Percentiles rank a stretch among this genome's conserved stretches.
Evolutionary conservation across 2,113 vertebrate species (phyloP).

Genomic region (Furnarius figulus): DNA sequence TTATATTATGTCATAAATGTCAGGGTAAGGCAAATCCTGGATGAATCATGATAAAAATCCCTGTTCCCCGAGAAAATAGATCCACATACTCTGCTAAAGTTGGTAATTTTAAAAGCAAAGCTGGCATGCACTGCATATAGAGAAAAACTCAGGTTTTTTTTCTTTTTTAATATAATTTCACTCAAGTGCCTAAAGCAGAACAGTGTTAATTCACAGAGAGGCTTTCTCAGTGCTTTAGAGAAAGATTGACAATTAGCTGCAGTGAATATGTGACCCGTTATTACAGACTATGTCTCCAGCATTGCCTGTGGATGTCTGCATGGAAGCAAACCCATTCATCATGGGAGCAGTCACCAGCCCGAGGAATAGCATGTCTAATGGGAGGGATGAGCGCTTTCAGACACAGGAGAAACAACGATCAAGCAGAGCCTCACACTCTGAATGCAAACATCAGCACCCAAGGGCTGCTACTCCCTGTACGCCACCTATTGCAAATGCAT

Average conservation of each 20-base stretch:
- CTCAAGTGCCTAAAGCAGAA: slow-evolving; percentile 70
- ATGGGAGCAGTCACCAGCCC: slow-evolving; percentile 35
- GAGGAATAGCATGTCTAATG: not conserved
- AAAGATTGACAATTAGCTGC: slow-evolving; percentile 68
- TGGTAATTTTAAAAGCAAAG: slow-evolving; percentile 76
- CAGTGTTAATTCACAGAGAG: slow-evolving; percentile 73
- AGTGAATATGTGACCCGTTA: slow-evolving; percentile 52
- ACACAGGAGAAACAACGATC: not conserved
- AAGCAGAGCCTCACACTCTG: not conserved
- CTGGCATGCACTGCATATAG: slow-evolving; percentile 72
- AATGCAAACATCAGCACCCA: slow-evolving; percentile 16
- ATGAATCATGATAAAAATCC: slow-evolving; percentile 75
- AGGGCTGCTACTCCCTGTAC: not conserved
- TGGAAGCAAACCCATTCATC: slow-evolving; percentile 44
- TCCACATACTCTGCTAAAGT: slow-evolving; percentile 72
- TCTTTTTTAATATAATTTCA: not conserved
- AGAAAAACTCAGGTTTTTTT: slow-evolving; percentile 58
- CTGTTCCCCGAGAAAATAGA: slow-evolving; percentile 78
- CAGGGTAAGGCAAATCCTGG: slow-evolving; percentile 79
- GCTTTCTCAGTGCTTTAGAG: slow-evolving; percentile 67
- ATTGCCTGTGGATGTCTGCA: slow-evolving; percentile 40
- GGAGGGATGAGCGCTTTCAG: not conserved
- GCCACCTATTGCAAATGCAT: not conserved
- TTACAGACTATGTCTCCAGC: slow-evolving; percentile 33
- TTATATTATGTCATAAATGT: slow-evolving; percentile 78